These are phyloP conservation scores for Tiliacea citrago DNA, from an alignment of 2,888 invertebrate species.

Conservation along the genomic window DNA sequence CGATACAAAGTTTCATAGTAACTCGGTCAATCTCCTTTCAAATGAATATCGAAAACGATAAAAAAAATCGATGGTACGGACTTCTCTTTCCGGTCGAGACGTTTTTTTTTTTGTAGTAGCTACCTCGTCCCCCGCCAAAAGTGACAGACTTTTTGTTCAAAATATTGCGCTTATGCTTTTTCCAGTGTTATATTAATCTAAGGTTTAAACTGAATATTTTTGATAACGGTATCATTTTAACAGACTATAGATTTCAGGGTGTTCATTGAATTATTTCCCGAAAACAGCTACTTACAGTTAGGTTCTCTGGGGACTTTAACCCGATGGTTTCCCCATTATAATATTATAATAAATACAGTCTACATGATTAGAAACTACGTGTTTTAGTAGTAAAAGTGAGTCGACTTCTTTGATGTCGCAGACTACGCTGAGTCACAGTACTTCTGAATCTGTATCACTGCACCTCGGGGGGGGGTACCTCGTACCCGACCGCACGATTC, in stretches of 20 bases:
- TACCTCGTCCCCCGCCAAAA: too few relatives aligned
- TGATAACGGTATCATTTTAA: background rate
- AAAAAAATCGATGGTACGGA: too few relatives aligned
- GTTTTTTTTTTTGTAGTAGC: too few relatives aligned
- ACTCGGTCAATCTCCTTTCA: too few relatives aligned
- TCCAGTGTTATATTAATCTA: too few relatives aligned
- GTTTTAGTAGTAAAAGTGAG: slow-evolving; percentile 13
- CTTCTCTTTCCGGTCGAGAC: too few relatives aligned
- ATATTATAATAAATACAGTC: background rate
- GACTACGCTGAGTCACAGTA: slow-evolving; percentile 32
- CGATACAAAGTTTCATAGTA: too few relatives aligned
- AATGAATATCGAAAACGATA: too few relatives aligned
- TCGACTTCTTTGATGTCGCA: background rate
- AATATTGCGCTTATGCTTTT: too few relatives aligned
- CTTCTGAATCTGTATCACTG: background rate
- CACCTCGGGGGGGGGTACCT: slow-evolving; percentile 17
- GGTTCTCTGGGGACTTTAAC: background rate
- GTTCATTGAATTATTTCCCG: background rate
- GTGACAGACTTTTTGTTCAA: too few relatives aligned
- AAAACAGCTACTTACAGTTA: background rate
- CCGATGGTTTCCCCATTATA: slow-evolving; percentile 4
- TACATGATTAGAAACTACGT: background rate
- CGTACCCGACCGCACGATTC: background rate
- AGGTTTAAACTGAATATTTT: too few relatives aligned
- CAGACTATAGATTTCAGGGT: background rate